phyloP scores from a whole-genome alignment of 2,113 vertebrate species.

The Paracanthobrama guichenoti region DNA sequence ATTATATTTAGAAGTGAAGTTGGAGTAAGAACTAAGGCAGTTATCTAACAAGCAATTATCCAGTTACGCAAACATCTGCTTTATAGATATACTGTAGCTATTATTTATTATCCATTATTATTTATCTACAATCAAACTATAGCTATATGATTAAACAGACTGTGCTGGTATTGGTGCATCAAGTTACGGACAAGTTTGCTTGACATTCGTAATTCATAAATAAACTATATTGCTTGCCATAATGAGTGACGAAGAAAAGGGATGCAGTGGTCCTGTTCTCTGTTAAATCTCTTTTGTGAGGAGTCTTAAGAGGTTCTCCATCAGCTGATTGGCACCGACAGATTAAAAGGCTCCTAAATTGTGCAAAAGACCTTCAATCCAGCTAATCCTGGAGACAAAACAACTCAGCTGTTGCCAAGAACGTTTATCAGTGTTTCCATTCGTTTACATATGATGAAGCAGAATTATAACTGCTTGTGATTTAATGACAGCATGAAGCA shows the following conservation, averaged over 20 bases:
- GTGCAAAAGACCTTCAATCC: conserved; percentile 42
- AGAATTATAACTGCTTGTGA: not conserved
- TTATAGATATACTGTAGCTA: no score
- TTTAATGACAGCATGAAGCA: not conserved
- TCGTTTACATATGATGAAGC: not conserved
- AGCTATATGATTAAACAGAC: not conserved
- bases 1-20: not conserved
- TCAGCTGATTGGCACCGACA: conserved; percentile 54
- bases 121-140: not conserved
- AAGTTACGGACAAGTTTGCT: not conserved
- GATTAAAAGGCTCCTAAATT: conserved; percentile 52
- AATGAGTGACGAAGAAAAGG: not conserved
- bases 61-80: not conserved
- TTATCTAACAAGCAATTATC: not conserved
- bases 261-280: not conserved
- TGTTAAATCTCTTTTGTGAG: conserved; percentile 37
- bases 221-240: not conserved
- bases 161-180: not conserved
- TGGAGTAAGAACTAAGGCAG: not conserved
- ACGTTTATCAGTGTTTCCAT: not conserved
- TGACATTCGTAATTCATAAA: not conserved
- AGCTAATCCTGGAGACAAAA: not conserved
- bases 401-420: not conserved
- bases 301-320: conserved; percentile 43
- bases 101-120: no score